phyloP scores from a whole-genome alignment of 2,797 vertebrate species.

The Erethizon dorsatum region DNA sequence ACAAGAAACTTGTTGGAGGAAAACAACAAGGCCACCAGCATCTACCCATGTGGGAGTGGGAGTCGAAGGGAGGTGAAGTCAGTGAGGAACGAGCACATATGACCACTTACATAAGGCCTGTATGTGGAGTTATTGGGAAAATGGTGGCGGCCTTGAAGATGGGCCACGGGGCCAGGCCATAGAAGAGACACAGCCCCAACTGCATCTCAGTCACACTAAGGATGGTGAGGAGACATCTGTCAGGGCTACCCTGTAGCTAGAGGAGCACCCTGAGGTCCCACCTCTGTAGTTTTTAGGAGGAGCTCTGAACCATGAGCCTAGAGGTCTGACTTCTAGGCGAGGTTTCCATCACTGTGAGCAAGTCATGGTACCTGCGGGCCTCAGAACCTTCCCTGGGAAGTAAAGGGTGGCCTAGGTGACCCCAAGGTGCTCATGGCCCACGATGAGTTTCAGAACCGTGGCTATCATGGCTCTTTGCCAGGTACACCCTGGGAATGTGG shows the following conservation, averaged over 20 bases:
- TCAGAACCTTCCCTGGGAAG: neutral
- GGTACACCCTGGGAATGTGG: neutral
- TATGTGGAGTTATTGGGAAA: neutral
- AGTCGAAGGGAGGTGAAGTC: neutral
- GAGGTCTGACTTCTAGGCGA: slow-evolving; percentile 16
- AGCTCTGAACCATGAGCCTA: neutral
- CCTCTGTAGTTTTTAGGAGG: neutral
- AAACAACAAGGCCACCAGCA: neutral
- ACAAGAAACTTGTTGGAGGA: neutral
- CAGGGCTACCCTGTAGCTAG: neutral
- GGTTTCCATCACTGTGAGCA: neutral
- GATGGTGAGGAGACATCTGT: neutral
- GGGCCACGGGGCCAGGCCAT: neutral
- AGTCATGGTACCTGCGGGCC: neutral
- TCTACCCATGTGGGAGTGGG: neutral
- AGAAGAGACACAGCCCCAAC: neutral
- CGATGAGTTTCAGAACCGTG: neutral
- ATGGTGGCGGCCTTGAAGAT: neutral
- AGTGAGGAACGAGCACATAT: neutral
- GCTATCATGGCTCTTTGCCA: neutral
- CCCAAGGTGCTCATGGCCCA: neutral
- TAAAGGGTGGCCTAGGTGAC: neutral
- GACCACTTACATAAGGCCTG: neutral
- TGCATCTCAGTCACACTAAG: neutral
- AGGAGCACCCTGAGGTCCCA: neutral